Evolutionary conservation across 2,113 vertebrate species (phyloP).

Genomic region (Hyla sarda): DNA sequence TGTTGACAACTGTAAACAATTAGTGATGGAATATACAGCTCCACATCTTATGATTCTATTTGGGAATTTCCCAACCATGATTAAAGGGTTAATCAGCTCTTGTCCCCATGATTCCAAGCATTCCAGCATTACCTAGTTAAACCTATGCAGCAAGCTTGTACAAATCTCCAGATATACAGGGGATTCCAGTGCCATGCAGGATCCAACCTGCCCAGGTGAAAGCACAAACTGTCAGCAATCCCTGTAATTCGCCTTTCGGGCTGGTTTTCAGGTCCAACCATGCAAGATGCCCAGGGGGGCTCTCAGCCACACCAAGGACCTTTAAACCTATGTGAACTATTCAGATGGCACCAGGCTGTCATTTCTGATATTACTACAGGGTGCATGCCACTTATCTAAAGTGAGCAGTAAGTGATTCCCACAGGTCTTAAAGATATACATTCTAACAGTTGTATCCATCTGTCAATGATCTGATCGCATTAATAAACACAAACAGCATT

Average conservation of each 20-base stretch:
- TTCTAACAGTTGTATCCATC: too few relatives aligned
- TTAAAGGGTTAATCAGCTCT: slow-evolving; percentile 41
- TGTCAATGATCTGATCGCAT: too few relatives aligned
- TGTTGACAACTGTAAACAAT: not conserved
- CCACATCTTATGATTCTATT: not conserved
- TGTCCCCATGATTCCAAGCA: slow-evolving; percentile 70
- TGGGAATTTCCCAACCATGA: not conserved
- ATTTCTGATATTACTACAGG: not conserved
- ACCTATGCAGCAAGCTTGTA: slow-evolving; percentile 78
- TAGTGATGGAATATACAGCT: not conserved
- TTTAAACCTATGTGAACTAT: not conserved
- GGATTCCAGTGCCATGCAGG: slow-evolving; percentile 77
- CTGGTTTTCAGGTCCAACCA: slow-evolving; percentile 22
- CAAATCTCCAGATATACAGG: slow-evolving; percentile 74
- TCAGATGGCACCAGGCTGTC: not conserved
- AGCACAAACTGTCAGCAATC: slow-evolving; percentile 50
- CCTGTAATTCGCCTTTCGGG: slow-evolving; percentile 44
- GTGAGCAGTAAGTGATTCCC: not conserved
- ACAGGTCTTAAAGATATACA: not conserved
- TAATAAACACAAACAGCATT: not conserved
- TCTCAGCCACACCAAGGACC: not conserved
- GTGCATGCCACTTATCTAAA: not conserved
- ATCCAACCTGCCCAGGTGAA: slow-evolving; percentile 76
- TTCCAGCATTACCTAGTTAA: slow-evolving; percentile 78
- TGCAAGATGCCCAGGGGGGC: not conserved